Percentiles rank a stretch among this genome's conserved stretches.
Conservation (phyloP, 2,113 vertebrate genomes). For the Tamias sibiricus region DNA sequence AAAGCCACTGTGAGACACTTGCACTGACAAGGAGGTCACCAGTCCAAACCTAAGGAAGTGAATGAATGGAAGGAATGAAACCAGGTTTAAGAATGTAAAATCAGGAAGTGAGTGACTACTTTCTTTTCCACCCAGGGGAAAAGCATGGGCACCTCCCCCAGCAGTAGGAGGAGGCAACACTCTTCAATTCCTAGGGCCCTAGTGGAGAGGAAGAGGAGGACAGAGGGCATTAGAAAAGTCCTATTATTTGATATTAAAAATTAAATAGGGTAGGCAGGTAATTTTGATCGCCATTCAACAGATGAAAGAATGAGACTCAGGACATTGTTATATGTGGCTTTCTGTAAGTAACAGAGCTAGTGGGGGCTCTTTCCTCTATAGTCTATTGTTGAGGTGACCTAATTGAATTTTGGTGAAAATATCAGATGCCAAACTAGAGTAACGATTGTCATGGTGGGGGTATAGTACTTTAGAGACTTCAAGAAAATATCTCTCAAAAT, state of each 20-base stretch:
- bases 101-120: not conserved
- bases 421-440: not conserved
- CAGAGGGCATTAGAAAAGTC: not conserved
- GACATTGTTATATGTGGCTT: not conserved
- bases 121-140: not conserved
- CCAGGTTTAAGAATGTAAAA: not conserved
- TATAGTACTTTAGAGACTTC: not conserved
- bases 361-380: not conserved
- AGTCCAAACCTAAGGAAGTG: not conserved
- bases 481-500: not conserved
- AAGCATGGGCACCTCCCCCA: not conserved
- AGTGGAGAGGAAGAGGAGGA: too few relatives aligned
- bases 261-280: not conserved
- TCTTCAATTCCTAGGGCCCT: too few relatives aligned
- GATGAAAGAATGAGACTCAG: not conserved
- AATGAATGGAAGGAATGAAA: fast-evolving
- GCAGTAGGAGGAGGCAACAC: not conserved
- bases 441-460: not conserved
- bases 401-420: not conserved
- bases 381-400: not conserved
- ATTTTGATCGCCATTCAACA: not conserved
- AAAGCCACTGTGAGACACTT: not conserved
- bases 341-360: not conserved
- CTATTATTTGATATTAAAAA: not conserved
- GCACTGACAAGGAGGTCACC: not conserved